Evolutionary conservation across 2,888 invertebrate species (phyloP).

Genomic region (Ochropacha duplaris): DNA sequence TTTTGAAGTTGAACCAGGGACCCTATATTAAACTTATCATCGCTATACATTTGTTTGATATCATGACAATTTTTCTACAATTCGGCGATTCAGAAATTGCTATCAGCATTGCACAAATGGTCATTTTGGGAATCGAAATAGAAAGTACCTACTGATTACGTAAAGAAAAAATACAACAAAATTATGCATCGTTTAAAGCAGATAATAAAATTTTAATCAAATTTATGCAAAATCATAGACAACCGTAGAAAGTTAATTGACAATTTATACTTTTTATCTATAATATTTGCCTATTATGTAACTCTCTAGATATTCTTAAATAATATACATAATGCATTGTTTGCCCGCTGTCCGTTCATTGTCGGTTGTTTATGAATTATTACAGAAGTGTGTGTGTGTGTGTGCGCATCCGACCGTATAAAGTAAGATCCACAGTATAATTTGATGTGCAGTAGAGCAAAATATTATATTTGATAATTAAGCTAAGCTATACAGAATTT

Average conservation of each 20-base stretch:
- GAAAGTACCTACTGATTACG: neutral
- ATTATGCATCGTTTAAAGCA: neutral
- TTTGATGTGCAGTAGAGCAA: neutral
- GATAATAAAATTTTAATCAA: neutral
- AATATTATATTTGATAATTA: no score
- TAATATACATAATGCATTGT: neutral
- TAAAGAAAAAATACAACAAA: neutral
- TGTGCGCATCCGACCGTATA: neutral
- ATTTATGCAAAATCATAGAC: neutral
- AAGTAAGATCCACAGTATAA: neutral
- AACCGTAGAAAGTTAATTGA: neutral
- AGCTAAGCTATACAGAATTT: no score
- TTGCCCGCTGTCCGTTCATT: neutral
- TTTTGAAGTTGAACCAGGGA: no score
- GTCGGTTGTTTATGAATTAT: neutral
- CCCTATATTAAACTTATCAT: no score
- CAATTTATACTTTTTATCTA: neutral
- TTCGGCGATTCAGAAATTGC: neutral
- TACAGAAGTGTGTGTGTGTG: neutral
- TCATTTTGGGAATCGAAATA: neutral
- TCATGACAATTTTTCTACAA: no score
- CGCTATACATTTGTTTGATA: no score
- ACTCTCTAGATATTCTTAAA: neutral
- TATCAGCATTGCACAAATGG: no score
- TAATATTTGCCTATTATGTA: neutral